phyloP scores from a whole-genome alignment of 2,888 invertebrate species.

The Ecliptopera silaceata region DNA sequence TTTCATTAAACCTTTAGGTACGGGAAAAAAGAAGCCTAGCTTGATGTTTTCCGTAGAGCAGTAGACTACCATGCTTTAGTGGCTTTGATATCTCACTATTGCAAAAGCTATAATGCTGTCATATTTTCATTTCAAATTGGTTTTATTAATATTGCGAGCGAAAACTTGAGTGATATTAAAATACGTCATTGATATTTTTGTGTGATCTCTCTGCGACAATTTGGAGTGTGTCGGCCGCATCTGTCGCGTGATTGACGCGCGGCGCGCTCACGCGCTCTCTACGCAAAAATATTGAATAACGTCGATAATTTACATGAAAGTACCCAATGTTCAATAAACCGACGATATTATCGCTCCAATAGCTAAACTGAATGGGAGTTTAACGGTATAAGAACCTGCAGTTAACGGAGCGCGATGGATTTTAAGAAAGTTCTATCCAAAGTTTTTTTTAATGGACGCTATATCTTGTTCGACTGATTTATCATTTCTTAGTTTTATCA shows the following conservation, averaged over 20 bases:
- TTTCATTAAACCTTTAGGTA: no score
- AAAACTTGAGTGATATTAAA: slow-evolving; percentile 48
- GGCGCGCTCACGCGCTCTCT: slow-evolving; percentile 38
- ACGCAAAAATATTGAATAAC: slow-evolving; percentile 53
- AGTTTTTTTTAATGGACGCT: slow-evolving; percentile 1
- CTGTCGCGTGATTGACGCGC: slow-evolving; percentile 68
- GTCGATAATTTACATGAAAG: slow-evolving; percentile 43
- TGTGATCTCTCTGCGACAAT: slow-evolving; percentile 64
- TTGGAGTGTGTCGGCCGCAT: slow-evolving; percentile 67
- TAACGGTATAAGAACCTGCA: slow-evolving; percentile 16
- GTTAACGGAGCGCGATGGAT: slow-evolving; percentile 15
- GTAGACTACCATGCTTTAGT: no score
- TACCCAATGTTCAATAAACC: slow-evolving; percentile 26
- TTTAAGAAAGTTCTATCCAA: slow-evolving; percentile 13
- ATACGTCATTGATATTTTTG: slow-evolving; percentile 57
- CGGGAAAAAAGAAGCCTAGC: no score
- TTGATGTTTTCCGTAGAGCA: no score
- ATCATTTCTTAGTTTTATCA: no score
- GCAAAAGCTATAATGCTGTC: not conserved
- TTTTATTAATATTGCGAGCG: slow-evolving; percentile 29
- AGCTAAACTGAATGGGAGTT: slow-evolving; percentile 22
- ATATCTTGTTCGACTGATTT: not conserved
- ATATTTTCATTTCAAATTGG: slow-evolving; percentile 8
- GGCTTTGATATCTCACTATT: not conserved
- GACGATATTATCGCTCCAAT: slow-evolving; percentile 22